Evolutionary conservation across 2,797 vertebrate genomes (phyloP).

Genomic region (Anomalospiza imberbis): DNA sequence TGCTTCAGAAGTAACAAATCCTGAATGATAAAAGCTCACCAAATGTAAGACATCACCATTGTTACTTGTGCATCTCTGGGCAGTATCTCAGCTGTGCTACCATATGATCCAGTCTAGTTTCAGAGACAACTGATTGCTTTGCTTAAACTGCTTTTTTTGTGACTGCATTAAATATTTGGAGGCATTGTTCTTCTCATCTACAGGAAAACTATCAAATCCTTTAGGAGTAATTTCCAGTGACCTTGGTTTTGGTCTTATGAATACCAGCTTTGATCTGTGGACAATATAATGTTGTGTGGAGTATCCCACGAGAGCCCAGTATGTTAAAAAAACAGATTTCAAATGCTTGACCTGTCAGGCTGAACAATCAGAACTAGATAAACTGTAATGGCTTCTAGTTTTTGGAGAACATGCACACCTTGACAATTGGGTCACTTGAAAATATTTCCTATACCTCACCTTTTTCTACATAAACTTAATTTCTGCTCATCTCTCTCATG

Average conservation of each 20-base stretch:
- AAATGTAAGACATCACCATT: accelerated
- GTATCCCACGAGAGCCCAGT: neutral
- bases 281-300: neutral
- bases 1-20: neutral
- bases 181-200: neutral
- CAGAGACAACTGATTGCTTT: neutral
- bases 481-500: neutral
- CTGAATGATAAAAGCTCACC: neutral
- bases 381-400: neutral
- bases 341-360: neutral
- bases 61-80: neutral
- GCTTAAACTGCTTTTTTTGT: neutral
- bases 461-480: neutral
- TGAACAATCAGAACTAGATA: neutral
- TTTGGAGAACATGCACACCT: neutral
- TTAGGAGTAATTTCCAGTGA: neutral
- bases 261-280: neutral
- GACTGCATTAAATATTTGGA: neutral
- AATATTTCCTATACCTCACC: neutral
- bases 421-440: neutral
- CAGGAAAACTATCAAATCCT: neutral
- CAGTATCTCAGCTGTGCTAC: neutral
- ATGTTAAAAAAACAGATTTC: neutral
- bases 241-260: neutral
- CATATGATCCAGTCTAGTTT: neutral